Conservation (phyloP, 2,113 vertebrate genomes). For the Zosterops borbonicus region DNA sequence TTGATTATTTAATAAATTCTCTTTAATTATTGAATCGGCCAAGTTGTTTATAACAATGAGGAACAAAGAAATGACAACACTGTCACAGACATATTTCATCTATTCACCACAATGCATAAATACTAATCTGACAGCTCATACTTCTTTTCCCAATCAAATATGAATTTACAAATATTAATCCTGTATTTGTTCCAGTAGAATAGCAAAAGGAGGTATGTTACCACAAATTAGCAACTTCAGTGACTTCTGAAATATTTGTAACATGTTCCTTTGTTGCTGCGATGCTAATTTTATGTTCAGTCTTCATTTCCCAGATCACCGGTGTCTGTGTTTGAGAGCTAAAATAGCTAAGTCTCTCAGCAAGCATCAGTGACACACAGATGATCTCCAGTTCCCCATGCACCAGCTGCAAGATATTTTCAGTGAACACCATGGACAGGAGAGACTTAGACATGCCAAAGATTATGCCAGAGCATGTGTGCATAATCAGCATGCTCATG, state of each 20-base stretch:
- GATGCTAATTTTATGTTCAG: background rate
- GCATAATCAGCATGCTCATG: background rate
- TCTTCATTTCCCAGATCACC: background rate
- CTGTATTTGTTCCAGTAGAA: background rate
- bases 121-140: background rate
- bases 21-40: too few species aligned
- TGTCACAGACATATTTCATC: background rate
- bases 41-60: background rate
- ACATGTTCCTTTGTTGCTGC: background rate
- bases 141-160: background rate
- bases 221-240: background rate
- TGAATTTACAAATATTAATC: background rate
- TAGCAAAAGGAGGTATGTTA: background rate
- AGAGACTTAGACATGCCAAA: background rate
- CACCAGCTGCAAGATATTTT: background rate
- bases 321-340: background rate
- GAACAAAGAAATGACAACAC: background rate
- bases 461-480: background rate
- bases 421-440: background rate
- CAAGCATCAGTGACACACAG: background rate
- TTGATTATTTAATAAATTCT: too few species aligned
- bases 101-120: background rate
- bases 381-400: background rate
- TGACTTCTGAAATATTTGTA: constrained; percentile 18
- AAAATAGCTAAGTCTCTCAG: background rate